Conservation (phyloP, 2,797 vertebrate species). For the Nasua narica region DNA sequence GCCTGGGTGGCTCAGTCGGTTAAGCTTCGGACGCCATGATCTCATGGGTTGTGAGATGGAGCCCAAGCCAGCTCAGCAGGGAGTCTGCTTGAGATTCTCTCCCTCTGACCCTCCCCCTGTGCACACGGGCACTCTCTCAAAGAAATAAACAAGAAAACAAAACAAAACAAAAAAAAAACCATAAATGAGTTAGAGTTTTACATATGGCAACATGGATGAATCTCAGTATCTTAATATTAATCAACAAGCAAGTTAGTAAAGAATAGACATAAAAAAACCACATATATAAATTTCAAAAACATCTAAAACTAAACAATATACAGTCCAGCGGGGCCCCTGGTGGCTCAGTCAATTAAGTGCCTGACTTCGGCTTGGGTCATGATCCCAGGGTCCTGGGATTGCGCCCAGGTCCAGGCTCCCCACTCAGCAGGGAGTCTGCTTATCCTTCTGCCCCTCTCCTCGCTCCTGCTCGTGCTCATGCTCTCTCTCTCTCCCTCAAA, state of each 20-base stretch:
- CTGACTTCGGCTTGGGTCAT: neutral
- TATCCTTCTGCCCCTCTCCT: neutral
- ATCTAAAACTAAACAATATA: neutral
- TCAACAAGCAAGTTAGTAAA: neutral
- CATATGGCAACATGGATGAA: neutral
- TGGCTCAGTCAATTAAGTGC: neutral
- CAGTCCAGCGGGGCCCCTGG: neutral
- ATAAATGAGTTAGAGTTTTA: neutral
- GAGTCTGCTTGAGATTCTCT: neutral
- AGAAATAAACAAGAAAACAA: neutral
- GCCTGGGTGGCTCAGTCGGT: neutral
- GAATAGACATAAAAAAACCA: neutral
- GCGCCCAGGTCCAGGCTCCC: fast-evolving
- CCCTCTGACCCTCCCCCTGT: neutral
- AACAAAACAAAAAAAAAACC: neutral
- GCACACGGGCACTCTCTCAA: no score
- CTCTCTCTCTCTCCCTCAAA: neutral
- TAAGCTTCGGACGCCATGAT: fast-evolving
- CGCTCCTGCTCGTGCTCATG: fast-evolving
- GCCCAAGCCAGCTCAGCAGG: fast-evolving
- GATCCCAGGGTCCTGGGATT: neutral
- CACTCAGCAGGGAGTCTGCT: neutral
- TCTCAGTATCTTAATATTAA: neutral
- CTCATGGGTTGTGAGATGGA: neutral
- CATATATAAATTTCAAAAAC: neutral